A percentile compares a stretch with the other conserved stretches of the same genome.
These are phyloP conservation scores for Drosophila mauritiana DNA, from an alignment of 1,140 invertebrate genomes.

Conservation along the genomic window DNA sequence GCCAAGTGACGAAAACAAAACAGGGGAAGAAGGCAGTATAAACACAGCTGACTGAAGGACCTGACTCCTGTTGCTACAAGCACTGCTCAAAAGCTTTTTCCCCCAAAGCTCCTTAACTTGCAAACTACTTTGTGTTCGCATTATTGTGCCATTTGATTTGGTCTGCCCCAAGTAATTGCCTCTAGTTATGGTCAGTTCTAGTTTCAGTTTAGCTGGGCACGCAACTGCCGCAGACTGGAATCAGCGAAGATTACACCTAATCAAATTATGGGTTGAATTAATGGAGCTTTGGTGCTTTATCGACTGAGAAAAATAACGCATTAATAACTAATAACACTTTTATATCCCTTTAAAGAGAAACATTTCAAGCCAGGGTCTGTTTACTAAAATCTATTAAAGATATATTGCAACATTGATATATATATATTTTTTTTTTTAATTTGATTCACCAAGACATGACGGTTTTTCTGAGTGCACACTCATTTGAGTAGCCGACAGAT, in stretches of 20 bases:
- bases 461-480: conserved; percentile 16
- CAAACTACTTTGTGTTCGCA: conserved; percentile 29
- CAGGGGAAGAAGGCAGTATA: conserved; percentile 1
- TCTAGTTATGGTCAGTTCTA: conserved; percentile 65
- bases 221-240: conserved; percentile 30
- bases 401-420: too few relatives aligned
- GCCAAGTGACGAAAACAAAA: conserved; percentile 3
- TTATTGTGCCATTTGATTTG: conserved; percentile 25
- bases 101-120: conserved; percentile 5
- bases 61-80: conserved; percentile 52
- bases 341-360: too few relatives aligned
- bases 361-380: too few relatives aligned
- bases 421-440: too few relatives aligned
- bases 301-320: not conserved
- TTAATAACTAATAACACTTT: too few relatives aligned
- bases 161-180: conserved; percentile 51
- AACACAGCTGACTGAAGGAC: conserved; percentile 52
- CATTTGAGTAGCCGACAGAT: conserved; percentile 15
- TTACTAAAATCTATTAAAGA: too few relatives aligned
- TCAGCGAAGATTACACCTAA: conserved; percentile 62
- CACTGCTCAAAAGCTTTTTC: conserved; percentile 13
- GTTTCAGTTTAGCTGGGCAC: conserved; percentile 35
- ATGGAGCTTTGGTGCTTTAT: conserved; percentile 4
- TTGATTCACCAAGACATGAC: not conserved
- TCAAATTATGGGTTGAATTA: conserved; percentile 40